phyloP scores from a whole-genome alignment of 1,140 invertebrate genomes.

The Drosophila simulans region DNA sequence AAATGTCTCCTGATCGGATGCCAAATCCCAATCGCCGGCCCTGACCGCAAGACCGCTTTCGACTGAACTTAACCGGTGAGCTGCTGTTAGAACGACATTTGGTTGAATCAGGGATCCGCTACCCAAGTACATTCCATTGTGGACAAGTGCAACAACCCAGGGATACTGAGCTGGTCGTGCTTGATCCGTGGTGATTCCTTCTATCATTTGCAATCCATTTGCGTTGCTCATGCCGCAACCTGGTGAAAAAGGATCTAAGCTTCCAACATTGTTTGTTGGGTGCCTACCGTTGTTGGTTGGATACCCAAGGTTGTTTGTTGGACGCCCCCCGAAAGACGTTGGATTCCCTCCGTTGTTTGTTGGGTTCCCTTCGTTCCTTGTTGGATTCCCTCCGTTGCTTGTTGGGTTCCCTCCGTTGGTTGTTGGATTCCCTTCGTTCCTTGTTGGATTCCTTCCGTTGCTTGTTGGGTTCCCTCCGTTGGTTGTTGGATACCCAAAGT shows the following conservation, averaged over 20 bases:
- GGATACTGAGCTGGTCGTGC: slow-evolving; percentile 5
- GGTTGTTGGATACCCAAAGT: too few species aligned
- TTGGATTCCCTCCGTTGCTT: too few species aligned
- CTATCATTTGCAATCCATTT: not conserved
- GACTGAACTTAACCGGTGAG: not conserved
- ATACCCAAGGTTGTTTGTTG: too few species aligned
- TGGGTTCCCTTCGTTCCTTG: too few species aligned
- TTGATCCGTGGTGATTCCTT: not conserved
- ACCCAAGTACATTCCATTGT: not conserved
- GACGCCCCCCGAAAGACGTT: too few species aligned
- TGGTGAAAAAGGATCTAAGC: not conserved
- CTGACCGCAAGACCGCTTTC: not conserved
- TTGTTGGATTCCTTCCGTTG: too few species aligned
- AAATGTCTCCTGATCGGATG: not conserved
- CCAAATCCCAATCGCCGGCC: slow-evolving; percentile 19
- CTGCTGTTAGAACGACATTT: slow-evolving; percentile 13
- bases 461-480: too few species aligned
- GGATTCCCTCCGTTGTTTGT: too few species aligned
- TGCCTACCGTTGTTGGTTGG: not conserved
- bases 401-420: too few species aligned
- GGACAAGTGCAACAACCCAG: slow-evolving; percentile 1
- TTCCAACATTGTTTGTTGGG: not conserved
- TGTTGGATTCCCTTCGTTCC: too few species aligned
- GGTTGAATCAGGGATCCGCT: slow-evolving; percentile 7
- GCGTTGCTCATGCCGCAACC: not conserved